A percentile compares a stretch with the other conserved stretches of the same genome.
Evolutionary conservation across 2,797 vertebrate genomes (phyloP).

Genomic region (Kryptolebias ocellatus): DNA sequence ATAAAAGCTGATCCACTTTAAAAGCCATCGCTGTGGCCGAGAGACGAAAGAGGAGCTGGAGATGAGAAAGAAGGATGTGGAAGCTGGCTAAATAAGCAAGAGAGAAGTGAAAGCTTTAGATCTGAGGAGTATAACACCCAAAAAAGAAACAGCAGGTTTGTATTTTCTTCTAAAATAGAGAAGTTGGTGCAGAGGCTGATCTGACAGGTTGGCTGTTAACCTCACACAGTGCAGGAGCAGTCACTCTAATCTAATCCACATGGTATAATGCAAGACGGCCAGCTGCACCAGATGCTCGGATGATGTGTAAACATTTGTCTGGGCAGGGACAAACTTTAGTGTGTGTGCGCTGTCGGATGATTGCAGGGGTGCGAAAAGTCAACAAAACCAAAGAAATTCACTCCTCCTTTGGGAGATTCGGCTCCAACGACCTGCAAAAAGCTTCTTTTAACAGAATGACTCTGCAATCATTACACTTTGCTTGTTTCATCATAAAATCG

Average conservation of each 20-base stretch:
- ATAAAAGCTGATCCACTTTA: conserved; percentile 55
- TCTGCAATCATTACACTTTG: conserved; percentile 30
- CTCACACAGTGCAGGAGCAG: conserved; percentile 56
- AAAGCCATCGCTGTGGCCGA: conserved; percentile 21
- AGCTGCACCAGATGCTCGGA: conserved; percentile 63
- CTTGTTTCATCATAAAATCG: conserved; percentile 45
- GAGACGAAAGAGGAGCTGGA: conserved; percentile 24
- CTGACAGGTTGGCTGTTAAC: conserved; percentile 66
- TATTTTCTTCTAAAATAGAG: conserved; percentile 5
- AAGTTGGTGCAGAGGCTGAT: conserved; percentile 28
- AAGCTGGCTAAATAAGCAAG: conserved; percentile 25
- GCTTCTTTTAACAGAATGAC: conserved; percentile 26
- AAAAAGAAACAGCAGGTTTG: conserved; percentile 14
- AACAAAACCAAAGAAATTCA: conserved; percentile 54
- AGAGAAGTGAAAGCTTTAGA: conserved; percentile 49
- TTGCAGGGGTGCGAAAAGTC: conserved; percentile 39
- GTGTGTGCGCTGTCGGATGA: conserved; percentile 13
- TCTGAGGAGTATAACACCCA: conserved; percentile 31
- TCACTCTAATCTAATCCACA: conserved; percentile 62
- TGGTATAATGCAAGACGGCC: conserved; percentile 41
- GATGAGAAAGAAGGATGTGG: conserved; percentile 11
- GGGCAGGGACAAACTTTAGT: conserved; percentile 19
- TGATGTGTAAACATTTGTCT: conserved; percentile 50
- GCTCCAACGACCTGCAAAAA: conserved; percentile 30
- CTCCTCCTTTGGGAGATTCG: conserved; percentile 47